Evolutionary conservation across 2,888 invertebrate genomes (phyloP), one percentile per base, ranked within the genome.

Genomic region (Blomia tropicalis): DNA sequence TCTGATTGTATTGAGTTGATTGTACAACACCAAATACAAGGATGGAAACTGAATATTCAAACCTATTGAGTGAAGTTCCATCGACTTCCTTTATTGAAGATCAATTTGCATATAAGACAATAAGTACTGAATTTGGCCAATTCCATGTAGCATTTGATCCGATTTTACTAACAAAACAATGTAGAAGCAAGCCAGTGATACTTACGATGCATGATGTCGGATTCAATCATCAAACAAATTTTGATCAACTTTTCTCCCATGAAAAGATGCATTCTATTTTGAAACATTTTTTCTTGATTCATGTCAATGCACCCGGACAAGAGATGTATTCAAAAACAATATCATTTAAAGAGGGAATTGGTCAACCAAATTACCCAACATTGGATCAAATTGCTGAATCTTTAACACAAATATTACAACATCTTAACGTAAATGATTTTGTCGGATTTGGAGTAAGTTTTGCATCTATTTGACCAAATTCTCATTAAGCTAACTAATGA

Each of bases 221-320:
- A 69, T 83, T 98, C 66, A 98, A 96, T 77, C 89, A 87, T 78
- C 80, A 84, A 69, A 86, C 89, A 70, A 86, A 85, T 79, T 90
- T 88, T 78, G 87, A 88, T 79, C 84, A 87, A 63, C 91, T 91
- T 78, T 91, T 91, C 80, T 88, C 88, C 77, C 89, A 82, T 77
- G 84, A 85, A 70, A 86, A 90, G 72, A 90, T 90, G 88, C 80
- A 87, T 65, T 84, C 84, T 43, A 77, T 91, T 68, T 77, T 88
- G 71, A 86, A 91, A 72, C 87, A 90, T 77, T 98, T 98, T 77
- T 92, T 92, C 78, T 87, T 98, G 69, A 95, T 91, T 76, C 96
- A 98, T 76, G 84, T 98, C 64, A 98, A 91, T 73, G 96, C 96
- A 56, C 96, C 96, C 0, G 98, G 98, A n/a, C 96, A 98, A 75